Evolutionary conservation across 2,113 vertebrate species (phyloP), one percentile per base, ranked within the genome.

Genomic region (Tauraco erythrolophus): DNA sequence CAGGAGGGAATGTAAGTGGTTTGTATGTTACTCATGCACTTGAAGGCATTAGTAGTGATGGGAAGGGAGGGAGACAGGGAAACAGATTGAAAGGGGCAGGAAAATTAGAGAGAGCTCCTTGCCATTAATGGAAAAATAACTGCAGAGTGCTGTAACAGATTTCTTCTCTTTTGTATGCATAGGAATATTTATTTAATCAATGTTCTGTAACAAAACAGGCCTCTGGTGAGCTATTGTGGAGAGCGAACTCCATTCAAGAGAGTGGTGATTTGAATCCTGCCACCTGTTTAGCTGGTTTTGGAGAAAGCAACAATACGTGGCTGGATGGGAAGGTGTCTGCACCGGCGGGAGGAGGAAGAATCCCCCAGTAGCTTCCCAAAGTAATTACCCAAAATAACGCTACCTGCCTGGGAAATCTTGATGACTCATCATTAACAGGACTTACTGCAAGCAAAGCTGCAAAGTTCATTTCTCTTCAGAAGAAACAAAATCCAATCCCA

Each of bases 181-280:
- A 97, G 95, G 95, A 97, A 97, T 98, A 98, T 97, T 98, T 97
- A 98, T 96, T 97, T 97, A 97, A 98, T 96, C 98, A 98, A 97
- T 96, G 97, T 81, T 95, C 96, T 98, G 94, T 94, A 98, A 96
- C 97, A 98, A 97, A 97, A 98, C 95, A 98, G 96, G 97, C 94
- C 97, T 98, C 97, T 95, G 92, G 97, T 96, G 96, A 96, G 94
- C 92, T 97, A 97, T 88, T 96, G 95, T 74, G 64, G 97, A 95
- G 94, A 97, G 14, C 6, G 27, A 97, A 69, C 89, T 94, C 93
- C 94, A 93, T 95, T 96, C 95, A 89, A 89, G 83, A 93, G 92
- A 77, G 83, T 60, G 92, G 79, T 78, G 96, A 96, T 25, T 94
- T 94, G 89, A 97, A 93, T 96, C 91, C 58, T 84, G 95, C 97